Evolutionary conservation across 2,797 vertebrate genomes (phyloP).

Genomic region (Columba guinea): DNA sequence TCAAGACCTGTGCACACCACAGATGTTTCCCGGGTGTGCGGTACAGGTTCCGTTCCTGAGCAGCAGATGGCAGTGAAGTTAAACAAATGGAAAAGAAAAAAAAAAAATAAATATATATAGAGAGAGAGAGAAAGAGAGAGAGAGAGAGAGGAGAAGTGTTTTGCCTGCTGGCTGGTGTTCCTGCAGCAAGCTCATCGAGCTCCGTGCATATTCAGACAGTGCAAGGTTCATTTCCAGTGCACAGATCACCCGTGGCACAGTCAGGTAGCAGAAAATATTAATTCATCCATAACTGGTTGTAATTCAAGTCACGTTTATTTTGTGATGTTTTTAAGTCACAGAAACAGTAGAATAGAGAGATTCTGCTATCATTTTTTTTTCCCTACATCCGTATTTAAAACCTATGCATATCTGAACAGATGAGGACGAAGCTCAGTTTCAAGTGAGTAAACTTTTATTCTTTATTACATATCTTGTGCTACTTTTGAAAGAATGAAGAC

Average conservation of each 20-base stretch:
- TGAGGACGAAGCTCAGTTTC: constrained; percentile 28
- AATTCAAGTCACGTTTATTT: neutral
- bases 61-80: constrained; percentile 79
- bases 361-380: neutral
- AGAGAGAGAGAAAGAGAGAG: no score
- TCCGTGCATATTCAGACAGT: neutral
- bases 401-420: neutral
- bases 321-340: neutral
- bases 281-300: neutral
- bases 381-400: neutral
- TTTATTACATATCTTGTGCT: neutral
- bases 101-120: no score
- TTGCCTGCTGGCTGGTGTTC: neutral
- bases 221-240: constrained; percentile 6
- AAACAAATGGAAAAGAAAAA: constrained; percentile 63
- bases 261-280: neutral
- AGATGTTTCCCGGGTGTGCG: neutral
- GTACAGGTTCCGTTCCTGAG: neutral
- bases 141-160: neutral
- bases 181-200: neutral
- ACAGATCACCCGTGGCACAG: neutral
- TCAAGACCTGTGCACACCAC: neutral
- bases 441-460: constrained; percentile 40
- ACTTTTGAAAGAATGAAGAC: neutral
- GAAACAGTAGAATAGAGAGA: neutral